Conservation (phyloP, 2,797 vertebrate genomes). For the Arrhamphus sclerolepis region DNA sequence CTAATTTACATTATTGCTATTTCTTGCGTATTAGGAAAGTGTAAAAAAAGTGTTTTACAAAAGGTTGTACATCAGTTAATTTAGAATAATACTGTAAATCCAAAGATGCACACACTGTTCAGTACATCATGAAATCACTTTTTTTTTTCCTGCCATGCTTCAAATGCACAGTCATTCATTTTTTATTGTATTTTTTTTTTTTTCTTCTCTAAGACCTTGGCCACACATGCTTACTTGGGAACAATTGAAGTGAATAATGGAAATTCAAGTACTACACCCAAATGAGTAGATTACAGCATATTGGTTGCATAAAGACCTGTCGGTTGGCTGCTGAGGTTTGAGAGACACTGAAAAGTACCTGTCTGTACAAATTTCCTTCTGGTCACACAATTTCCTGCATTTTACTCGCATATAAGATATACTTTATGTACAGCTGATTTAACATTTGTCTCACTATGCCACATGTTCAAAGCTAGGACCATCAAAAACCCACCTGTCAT, state of each 20-base stretch:
- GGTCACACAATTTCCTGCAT: conserved; percentile 24
- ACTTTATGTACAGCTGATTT: conserved; percentile 13
- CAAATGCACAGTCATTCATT: too few species aligned
- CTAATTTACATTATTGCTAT: conserved; percentile 40
- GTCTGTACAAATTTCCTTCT: conserved; percentile 27
- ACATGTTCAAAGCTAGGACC: conserved; percentile 53
- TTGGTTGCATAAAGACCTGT: conserved; percentile 57
- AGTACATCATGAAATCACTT: not conserved
- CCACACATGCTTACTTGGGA: conserved; percentile 35
- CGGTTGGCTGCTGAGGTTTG: conserved; percentile 52
- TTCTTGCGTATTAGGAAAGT: conserved; percentile 14
- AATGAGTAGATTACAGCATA: conserved; percentile 41
- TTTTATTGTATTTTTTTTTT: conserved; percentile 26
- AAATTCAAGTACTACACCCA: conserved; percentile 44
- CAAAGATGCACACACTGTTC: not conserved
- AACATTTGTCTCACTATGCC: conserved; percentile 34
- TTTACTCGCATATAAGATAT: conserved; percentile 5
- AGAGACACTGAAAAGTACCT: conserved; percentile 39
- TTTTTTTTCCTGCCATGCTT: conserved; percentile 6
- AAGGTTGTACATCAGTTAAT: conserved; percentile 17
- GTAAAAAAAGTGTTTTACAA: conserved; percentile 11
- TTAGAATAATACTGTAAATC: conserved; percentile 24
- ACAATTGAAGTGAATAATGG: conserved; percentile 65
- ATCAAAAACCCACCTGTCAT: conserved; percentile 57
- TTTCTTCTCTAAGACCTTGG: conserved; percentile 37